Evolutionary conservation across 2,797 vertebrate species (phyloP).

Genomic region (Streptopelia turtur): DNA sequence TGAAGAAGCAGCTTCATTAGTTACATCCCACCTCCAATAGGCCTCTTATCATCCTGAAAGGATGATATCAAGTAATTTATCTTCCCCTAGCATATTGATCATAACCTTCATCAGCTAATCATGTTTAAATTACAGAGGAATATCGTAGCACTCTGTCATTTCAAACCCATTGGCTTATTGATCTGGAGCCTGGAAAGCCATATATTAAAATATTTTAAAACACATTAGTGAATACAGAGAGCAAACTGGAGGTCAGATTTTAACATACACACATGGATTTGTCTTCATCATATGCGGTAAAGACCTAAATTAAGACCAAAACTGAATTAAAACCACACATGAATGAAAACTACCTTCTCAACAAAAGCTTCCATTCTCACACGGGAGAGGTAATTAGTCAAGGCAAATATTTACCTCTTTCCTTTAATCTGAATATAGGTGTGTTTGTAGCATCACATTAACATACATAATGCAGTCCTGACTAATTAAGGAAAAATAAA

Average conservation of each 20-base stretch:
- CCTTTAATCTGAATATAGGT: background rate
- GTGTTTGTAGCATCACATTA: background rate
- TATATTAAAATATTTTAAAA: slow-evolving; percentile 66
- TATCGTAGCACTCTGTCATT: slow-evolving; percentile 77
- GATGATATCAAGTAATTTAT: slow-evolving; percentile 84
- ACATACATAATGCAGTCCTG: background rate
- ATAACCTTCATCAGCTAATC: slow-evolving; percentile 82
- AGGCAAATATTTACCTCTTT: background rate
- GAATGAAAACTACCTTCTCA: background rate
- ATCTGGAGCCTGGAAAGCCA: slow-evolving; percentile 65
- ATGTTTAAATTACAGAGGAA: slow-evolving; percentile 79
- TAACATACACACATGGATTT: background rate
- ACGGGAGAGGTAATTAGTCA: background rate
- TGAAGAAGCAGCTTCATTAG: slow-evolving; percentile 74
- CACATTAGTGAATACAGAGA: slow-evolving; percentile 41
- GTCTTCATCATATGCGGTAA: background rate
- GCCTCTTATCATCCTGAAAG: slow-evolving; percentile 79
- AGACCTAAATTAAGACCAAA: slow-evolving; percentile 41
- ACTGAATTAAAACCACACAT: background rate
- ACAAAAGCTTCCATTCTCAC: background rate
- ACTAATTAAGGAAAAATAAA: background rate
- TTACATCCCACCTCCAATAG: slow-evolving; percentile 75
- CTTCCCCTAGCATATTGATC: slow-evolving; percentile 77
- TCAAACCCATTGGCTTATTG: slow-evolving; percentile 77
- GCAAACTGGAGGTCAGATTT: slow-evolving; percentile 58